Conservation (phyloP, 2,797 vertebrate species). For the Loriculus beryllinus region DNA sequence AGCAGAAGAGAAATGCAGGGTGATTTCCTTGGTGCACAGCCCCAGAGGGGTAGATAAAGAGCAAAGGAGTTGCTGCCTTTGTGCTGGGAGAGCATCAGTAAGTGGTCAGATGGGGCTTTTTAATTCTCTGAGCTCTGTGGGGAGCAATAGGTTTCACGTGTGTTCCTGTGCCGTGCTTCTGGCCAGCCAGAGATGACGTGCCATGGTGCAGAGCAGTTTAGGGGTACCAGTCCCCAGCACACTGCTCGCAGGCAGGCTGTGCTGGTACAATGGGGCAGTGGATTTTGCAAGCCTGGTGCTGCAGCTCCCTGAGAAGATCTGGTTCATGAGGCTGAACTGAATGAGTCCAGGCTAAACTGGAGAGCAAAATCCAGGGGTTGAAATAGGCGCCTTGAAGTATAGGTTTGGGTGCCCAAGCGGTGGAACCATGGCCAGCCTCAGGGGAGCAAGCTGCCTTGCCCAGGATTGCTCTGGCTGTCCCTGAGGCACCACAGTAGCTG, state of each 20-base stretch:
- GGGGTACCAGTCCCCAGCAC: fast-evolving
- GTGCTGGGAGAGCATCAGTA: neutral
- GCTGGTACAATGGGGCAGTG: neutral
- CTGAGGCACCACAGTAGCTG: no score
- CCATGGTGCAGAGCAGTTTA: fast-evolving
- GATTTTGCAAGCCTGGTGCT: neutral
- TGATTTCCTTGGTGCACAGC: neutral
- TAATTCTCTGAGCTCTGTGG: neutral
- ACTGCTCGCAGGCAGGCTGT: neutral
- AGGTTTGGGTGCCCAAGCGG: neutral
- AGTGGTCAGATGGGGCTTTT: neutral
- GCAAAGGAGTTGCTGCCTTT: neutral
- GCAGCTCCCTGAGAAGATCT: neutral
- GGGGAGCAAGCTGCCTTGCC: neutral
- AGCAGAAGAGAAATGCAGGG: neutral
- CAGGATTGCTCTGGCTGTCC: fast-evolving
- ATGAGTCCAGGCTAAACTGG: neutral
- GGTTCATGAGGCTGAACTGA: neutral
- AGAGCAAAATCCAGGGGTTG: neutral
- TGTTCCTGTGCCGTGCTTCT: neutral
- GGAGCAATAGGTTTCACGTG: neutral
- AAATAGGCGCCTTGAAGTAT: neutral
- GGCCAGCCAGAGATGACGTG: neutral
- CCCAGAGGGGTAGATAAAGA: neutral
- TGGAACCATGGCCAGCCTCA: neutral